These are phyloP conservation scores for Galbula dea DNA, from an alignment of 2,113 vertebrate species.

Conservation along the genomic window DNA sequence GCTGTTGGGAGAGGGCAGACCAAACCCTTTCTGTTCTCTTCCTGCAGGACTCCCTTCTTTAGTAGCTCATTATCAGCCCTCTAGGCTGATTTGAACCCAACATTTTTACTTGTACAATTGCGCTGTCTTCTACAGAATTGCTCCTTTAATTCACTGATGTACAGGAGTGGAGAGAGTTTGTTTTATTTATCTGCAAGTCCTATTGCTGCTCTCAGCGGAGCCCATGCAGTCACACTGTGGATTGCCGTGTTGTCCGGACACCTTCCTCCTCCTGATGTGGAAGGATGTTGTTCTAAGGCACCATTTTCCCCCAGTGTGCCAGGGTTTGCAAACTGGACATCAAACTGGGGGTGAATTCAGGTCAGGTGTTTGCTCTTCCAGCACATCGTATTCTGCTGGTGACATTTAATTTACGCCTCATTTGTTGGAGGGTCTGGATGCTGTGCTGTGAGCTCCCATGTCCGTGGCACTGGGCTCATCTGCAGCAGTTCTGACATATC, in stretches of 20 bases:
- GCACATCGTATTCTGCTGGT: background rate
- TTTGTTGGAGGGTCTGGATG: background rate
- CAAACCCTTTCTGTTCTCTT: background rate
- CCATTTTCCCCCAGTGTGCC: background rate
- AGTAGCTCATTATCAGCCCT: background rate
- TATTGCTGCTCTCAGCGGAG: accelerated
- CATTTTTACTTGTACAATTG: accelerated
- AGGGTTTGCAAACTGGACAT: background rate
- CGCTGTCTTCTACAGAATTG: accelerated
- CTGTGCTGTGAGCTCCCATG: background rate
- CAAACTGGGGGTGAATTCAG: background rate
- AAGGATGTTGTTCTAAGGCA: background rate
- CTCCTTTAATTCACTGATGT: accelerated
- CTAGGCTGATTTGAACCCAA: background rate
- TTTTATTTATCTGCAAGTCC: background rate
- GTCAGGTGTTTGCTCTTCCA: background rate
- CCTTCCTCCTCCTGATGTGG: background rate
- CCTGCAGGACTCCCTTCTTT: background rate
- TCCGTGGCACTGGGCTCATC: background rate
- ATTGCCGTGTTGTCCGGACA: accelerated
- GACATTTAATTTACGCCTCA: conserved; percentile 15
- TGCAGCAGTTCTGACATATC: background rate
- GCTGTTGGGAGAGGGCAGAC: background rate
- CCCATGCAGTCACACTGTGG: background rate
- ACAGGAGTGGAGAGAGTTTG: accelerated